Conservation (phyloP, 2,113 vertebrate species). For the Pogona vitticeps region DNA sequence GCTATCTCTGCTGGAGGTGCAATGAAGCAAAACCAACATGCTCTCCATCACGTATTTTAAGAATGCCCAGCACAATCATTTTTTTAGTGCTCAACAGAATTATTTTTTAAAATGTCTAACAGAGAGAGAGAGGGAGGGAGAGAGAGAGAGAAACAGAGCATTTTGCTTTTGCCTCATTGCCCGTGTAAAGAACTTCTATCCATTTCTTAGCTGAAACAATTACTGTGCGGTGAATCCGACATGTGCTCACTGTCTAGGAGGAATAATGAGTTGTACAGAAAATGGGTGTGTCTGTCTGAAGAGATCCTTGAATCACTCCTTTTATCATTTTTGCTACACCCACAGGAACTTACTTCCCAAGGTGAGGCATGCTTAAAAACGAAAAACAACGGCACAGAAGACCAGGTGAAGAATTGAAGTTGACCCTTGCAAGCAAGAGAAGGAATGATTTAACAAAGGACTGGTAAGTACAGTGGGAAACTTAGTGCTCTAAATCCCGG, state of each 20-base stretch:
- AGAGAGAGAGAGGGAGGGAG: no score
- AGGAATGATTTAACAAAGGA: background rate
- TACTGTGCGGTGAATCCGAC: accelerated
- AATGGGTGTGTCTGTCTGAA: slow-evolving; percentile 79
- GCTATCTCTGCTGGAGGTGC: background rate
- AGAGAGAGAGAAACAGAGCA: background rate
- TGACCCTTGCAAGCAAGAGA: background rate
- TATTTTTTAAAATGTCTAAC: no score
- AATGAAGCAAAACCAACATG: background rate
- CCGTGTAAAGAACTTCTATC: background rate
- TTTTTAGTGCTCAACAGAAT: no score
- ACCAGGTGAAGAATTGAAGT: background rate
- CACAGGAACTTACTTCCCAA: slow-evolving; percentile 69
- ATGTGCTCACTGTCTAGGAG: slow-evolving; percentile 37
- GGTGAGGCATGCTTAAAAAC: slow-evolving; percentile 81
- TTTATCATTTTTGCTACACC: slow-evolving; percentile 71
- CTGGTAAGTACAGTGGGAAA: slow-evolving; percentile 1
- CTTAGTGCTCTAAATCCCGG: accelerated
- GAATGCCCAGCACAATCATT: background rate
- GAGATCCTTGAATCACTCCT: slow-evolving; percentile 80
- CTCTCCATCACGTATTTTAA: background rate
- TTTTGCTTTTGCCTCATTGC: background rate
- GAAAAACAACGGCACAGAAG: slow-evolving; percentile 24
- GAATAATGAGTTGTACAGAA: slow-evolving; percentile 26
- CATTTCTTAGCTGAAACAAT: background rate